Evolutionary conservation across 1,140 invertebrate genomes (phyloP).

Genomic region (Drosophila bocki): DNA sequence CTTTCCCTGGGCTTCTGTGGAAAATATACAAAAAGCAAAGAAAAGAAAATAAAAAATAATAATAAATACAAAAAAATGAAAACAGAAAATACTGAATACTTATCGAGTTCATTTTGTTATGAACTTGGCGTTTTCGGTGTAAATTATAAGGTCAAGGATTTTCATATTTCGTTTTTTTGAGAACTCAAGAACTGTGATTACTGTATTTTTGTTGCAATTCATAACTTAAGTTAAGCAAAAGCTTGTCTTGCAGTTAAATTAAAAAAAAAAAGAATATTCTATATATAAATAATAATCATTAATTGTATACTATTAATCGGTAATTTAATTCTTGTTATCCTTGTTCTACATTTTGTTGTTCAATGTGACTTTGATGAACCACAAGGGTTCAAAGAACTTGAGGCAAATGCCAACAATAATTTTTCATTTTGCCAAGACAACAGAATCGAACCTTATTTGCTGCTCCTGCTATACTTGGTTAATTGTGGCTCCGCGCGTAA

Average conservation of each 20-base stretch:
- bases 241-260: background rate
- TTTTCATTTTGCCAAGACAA: conserved; percentile 46
- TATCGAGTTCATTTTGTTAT: conserved; percentile 73
- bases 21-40: conserved; percentile 23
- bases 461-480: conserved; percentile 27
- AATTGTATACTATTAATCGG: too few relatives aligned
- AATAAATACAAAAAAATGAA: conserved; percentile 19
- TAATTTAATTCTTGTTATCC: background rate
- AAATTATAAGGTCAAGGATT: conserved; percentile 72
- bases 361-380: conserved; percentile 2
- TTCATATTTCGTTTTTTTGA: conserved; percentile 43
- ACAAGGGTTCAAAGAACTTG: conserved; percentile 39
- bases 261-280: background rate
- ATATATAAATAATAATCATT: too few relatives aligned
- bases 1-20: conserved; percentile 19
- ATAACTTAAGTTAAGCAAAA: background rate
- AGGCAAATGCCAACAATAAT: conserved; percentile 38
- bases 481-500: conserved; percentile 15
- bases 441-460: conserved; percentile 36
- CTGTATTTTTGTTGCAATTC: background rate
- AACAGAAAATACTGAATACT: conserved; percentile 50
- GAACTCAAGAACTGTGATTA: conserved; percentile 28
- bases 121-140: conserved; percentile 22
- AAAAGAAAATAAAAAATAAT: background rate
- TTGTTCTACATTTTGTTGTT: background rate